Percentiles rank a stretch among this genome's conserved stretches.
These are phyloP conservation scores for Sylvia borin DNA, from an alignment of 2,797 vertebrate species.

Conservation along the genomic window DNA sequence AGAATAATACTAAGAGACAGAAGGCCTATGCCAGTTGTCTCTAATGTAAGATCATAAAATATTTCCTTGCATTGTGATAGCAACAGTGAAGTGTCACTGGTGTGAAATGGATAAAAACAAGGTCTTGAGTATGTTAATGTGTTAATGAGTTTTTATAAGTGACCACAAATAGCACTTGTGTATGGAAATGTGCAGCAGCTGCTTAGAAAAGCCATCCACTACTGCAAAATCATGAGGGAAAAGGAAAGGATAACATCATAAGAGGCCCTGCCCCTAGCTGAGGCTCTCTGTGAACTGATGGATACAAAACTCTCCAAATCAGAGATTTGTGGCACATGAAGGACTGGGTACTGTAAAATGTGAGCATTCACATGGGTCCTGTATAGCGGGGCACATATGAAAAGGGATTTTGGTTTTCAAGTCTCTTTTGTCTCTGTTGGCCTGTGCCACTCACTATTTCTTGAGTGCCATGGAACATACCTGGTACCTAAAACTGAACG, in stretches of 20 bases:
- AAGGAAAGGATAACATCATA: neutral
- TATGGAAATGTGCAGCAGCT: constrained; percentile 20
- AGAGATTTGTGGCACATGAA: neutral
- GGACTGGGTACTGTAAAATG: neutral
- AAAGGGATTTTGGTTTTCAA: neutral
- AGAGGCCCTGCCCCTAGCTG: neutral
- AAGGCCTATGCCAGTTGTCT: neutral
- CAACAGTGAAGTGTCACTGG: neutral
- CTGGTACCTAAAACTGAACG: neutral
- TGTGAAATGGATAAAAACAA: constrained; percentile 7
- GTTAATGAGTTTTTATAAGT: neutral
- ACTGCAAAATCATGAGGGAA: neutral
- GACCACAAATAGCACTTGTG: constrained; percentile 25
- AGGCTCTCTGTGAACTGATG: neutral
- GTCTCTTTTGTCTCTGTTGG: neutral
- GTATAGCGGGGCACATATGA: neutral
- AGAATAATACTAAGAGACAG: neutral
- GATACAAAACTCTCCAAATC: neutral
- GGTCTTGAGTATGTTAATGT: constrained; percentile 15
- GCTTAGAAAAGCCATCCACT: neutral
- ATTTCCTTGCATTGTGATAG: neutral
- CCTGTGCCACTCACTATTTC: neutral
- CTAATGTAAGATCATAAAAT: neutral
- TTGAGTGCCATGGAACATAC: neutral
- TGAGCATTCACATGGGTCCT: neutral